A percentile compares a stretch with the other conserved stretches of the same genome.
Evolutionary conservation across 92 coral and sea anemone species (phyloP).

Genomic region (Porites cylindrica): DNA sequence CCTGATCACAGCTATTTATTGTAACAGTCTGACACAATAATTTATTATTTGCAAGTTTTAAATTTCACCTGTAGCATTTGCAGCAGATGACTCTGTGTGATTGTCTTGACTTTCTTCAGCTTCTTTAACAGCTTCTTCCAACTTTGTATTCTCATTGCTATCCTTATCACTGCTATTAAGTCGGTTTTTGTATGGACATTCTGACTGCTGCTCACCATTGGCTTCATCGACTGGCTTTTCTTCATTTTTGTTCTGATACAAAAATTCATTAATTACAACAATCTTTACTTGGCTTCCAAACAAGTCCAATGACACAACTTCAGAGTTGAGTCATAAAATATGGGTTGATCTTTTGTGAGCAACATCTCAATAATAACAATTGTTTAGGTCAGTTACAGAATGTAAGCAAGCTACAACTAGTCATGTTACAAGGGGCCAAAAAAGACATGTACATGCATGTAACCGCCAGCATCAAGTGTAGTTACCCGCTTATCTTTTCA

Average conservation of each 20-base stretch:
- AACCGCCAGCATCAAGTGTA: too few species aligned
- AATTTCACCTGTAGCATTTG: conserved; percentile 13
- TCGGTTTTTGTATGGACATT: conserved; percentile 33
- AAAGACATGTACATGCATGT: too few species aligned
- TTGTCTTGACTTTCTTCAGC: conserved; percentile 31
- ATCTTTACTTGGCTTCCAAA: background rate
- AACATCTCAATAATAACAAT: too few species aligned
- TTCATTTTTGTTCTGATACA: conserved; percentile 34
- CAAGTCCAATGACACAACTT: background rate
- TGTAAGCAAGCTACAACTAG: too few species aligned
- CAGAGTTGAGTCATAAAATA: too few species aligned
- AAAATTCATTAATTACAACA: background rate
- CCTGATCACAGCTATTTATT: too few species aligned
- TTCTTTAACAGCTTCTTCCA: conserved; percentile 51
- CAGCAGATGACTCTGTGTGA: conserved; percentile 4
- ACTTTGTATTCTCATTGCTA: conserved; percentile 10
- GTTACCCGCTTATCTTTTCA: too few species aligned
- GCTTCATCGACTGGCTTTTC: conserved; percentile 42
- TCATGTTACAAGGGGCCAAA: too few species aligned
- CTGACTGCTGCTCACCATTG: conserved; percentile 36
- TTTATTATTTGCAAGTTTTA: too few species aligned
- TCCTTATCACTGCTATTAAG: conserved; percentile 17
- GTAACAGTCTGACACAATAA: too few species aligned
- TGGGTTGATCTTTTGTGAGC: too few species aligned
- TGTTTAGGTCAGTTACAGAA: too few species aligned